phyloP scores from a whole-genome alignment of 2,113 vertebrate species.

The Lagenorhynchus albirostris region DNA sequence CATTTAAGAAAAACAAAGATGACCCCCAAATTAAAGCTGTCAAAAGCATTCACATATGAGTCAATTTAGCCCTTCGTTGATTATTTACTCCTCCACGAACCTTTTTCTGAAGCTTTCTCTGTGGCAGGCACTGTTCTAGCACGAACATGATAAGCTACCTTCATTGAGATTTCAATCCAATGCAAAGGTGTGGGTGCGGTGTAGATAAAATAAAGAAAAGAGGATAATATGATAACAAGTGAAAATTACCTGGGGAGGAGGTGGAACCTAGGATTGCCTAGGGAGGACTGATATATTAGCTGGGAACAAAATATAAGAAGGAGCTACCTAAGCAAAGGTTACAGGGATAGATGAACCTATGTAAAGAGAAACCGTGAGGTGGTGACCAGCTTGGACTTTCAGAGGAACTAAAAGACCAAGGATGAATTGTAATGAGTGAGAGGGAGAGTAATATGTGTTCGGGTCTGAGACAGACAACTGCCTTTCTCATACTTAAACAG shows the following conservation, averaged over 20 bases:
- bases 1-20: background rate
- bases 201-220: background rate
- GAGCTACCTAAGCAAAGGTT: background rate
- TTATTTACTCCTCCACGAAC: background rate
- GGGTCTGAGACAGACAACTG: background rate
- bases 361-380: background rate
- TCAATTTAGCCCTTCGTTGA: background rate
- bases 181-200: accelerated
- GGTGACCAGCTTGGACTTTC: background rate
- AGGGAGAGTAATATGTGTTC: no score
- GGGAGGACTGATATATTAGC: background rate
- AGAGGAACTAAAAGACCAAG: background rate
- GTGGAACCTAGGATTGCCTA: background rate
- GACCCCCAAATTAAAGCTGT: background rate
- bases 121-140: background rate
- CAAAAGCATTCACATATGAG: background rate
- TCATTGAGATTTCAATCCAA: background rate
- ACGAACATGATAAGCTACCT: background rate
- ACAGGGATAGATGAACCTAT: background rate
- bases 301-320: background rate
- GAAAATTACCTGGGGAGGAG: background rate
- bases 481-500: background rate
- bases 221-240: background rate
- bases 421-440: background rate
- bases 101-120: background rate